Base-by-base conservation (phyloP, 2,797 vertebrate species). In the Arctocebus calabarensis region DNA sequence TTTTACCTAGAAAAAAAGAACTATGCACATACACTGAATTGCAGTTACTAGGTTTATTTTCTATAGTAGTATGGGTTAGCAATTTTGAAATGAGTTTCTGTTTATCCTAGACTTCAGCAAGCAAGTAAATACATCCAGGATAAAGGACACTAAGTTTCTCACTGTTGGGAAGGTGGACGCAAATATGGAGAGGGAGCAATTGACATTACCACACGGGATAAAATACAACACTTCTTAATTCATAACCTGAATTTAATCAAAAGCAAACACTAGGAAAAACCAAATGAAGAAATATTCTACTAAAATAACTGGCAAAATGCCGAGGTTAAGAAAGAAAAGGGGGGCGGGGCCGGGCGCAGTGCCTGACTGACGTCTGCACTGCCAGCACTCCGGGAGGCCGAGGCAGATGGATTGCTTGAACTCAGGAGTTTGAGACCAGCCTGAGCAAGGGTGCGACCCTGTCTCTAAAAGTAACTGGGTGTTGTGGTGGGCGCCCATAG, bases 181-280 rank as follows among this genome's bases (percentile, higher is more conserved):
- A 79, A 82, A 92, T 43, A 91, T 0, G 5, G 78, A 74, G 88
- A 79, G 43, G 19, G 34, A 13, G 4, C 29, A 66, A 59, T 59
- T 32, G 79, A 29, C 48, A 62, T 43, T 43, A 89, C 45, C 62
- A 37, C 91, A 79, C 68, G 68, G 5, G 45, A 64, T 27, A 55
- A 71, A 59, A 57, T 13, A 82, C 20, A 75, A 4, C 16, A 37
- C 27, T 77, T 91, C 55, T 86, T 82, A 94, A 59, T 29, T 90
- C 82, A 92, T 61, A 81, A 93, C 20, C 78, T 83, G 62, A 94
- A 93, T 88, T 43, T 64, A 77, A 91, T 92, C 82, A 94, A 40
- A 93, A 84, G 82, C 48, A 78, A 94, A 94, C 10, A 57, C 55
- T 11, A 96, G 90, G 78, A n/a, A 88, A 90, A 88, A 57, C 68